These are phyloP conservation scores for Emesis furor DNA, from an alignment of 2,888 invertebrate species.

Conservation along the genomic window DNA sequence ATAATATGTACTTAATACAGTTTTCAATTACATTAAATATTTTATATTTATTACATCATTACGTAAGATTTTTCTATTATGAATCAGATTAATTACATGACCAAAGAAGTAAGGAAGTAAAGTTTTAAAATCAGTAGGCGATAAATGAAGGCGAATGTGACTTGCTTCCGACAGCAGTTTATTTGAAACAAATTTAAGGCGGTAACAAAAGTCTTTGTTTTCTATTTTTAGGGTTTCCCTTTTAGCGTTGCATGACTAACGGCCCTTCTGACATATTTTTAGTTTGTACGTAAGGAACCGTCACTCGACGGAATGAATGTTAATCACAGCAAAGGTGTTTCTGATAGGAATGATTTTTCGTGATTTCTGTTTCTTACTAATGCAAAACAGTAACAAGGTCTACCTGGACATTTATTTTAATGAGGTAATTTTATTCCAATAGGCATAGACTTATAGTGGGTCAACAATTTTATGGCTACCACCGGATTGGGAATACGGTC, in stretches of 20 bases:
- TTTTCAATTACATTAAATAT: not conserved
- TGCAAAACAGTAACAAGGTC: no score
- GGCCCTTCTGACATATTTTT: not conserved
- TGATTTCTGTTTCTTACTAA: not conserved
- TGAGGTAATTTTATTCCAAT: no score
- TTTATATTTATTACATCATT: not conserved
- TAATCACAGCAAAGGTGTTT: not conserved
- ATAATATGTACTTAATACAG: not conserved
- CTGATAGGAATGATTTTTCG: not conserved
- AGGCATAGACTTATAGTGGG: no score
- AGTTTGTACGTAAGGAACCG: not conserved
- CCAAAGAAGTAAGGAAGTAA: not conserved
- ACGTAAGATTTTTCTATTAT: not conserved
- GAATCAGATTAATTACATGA: not conserved
- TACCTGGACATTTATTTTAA: no score
- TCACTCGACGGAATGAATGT: not conserved
- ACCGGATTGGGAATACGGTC: no score
- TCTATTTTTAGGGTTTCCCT: constrained; percentile 11
- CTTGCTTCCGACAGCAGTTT: not conserved
- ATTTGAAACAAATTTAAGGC: not conserved
- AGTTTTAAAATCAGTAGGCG: not conserved
- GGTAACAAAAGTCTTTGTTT: not conserved
- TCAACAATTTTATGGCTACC: no score
- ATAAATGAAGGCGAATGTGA: not conserved
- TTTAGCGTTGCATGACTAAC: constrained; percentile 4